Conservation (phyloP, 2,113 vertebrate species). For the Amazona guildingii region DNA sequence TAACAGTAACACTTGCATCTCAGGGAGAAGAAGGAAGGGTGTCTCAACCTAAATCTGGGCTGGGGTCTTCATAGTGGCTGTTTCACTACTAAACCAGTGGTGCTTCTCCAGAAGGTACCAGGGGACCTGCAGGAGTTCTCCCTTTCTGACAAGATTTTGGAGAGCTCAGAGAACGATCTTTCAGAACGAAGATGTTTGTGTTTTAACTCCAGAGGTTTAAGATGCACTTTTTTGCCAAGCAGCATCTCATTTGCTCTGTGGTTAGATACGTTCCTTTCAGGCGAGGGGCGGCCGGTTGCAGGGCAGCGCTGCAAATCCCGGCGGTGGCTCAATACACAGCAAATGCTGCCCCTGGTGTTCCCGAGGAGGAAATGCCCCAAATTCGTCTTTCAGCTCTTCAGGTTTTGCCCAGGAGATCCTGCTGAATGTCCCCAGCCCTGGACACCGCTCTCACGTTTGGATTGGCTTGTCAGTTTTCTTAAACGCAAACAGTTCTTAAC, state of each 20-base stretch:
- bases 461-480: neutral
- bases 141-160: neutral
- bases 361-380: neutral
- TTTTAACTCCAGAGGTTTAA: neutral
- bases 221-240: neutral
- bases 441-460: neutral
- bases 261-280: neutral
- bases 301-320: neutral
- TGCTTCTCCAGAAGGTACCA: neutral
- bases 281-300: neutral
- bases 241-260: neutral
- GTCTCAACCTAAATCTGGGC: neutral
- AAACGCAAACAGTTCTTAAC: neutral
- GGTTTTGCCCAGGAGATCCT: neutral
- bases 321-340: neutral
- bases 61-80: neutral
- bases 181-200: neutral
- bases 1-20: neutral
- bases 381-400: neutral
- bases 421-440: neutral
- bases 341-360: slow-evolving; percentile 53
- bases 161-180: neutral
- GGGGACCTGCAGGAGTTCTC: neutral
- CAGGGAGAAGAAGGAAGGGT: neutral
- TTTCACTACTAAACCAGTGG: neutral